These are phyloP conservation scores for Platycnemis pennipes DNA, from an alignment of 2,888 invertebrate genomes.

Conservation along the genomic window DNA sequence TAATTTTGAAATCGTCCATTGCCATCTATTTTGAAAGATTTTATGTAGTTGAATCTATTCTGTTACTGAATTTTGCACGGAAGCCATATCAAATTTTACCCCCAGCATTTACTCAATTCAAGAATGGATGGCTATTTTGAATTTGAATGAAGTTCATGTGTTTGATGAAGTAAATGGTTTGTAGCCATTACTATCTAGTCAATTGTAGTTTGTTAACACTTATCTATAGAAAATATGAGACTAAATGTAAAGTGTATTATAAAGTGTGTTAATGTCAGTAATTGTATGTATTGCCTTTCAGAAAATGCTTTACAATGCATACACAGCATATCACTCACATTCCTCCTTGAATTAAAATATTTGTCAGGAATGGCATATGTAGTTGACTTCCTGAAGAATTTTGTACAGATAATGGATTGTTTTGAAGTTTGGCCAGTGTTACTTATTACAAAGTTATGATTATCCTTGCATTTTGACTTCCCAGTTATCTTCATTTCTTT, in stretches of 20 bases:
- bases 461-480: neutral
- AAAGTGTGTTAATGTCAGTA: conserved; percentile 47
- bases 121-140: neutral
- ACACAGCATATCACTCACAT: conserved; percentile 50
- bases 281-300: conserved; percentile 20
- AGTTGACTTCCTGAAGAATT: conserved; percentile 21
- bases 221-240: conserved; percentile 11
- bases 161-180: conserved; percentile 2
- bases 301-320: conserved; percentile 36
- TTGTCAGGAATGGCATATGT: neutral
- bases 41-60: neutral
- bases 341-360: conserved; percentile 21
- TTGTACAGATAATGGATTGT: neutral
- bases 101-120: conserved; percentile 36
- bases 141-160: neutral
- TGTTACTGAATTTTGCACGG: neutral
- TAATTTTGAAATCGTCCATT: neutral
- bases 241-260: conserved; percentile 22
- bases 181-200: conserved; percentile 43
- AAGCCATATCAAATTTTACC: conserved; percentile 24
- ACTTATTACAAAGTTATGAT: neutral
- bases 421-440: neutral
- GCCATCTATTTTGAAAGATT: neutral
- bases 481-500: neutral
- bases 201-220: conserved; percentile 38